Conservation (phyloP, 2,888 invertebrate genomes). For the Agrotis segetum region DNA sequence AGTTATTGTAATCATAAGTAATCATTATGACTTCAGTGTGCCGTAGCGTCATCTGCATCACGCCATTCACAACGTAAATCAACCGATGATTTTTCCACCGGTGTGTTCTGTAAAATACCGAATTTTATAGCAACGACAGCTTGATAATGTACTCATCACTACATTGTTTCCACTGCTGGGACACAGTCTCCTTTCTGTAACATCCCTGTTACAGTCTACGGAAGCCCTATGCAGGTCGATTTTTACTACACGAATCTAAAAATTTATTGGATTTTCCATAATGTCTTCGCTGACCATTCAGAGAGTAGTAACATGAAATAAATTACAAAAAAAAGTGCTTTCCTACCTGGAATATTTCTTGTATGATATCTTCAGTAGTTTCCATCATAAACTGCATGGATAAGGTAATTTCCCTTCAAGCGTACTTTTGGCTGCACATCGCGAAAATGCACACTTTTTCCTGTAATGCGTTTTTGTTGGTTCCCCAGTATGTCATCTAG, state of each 20-base stretch:
- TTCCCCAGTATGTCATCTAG: neutral
- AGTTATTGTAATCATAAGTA: neutral
- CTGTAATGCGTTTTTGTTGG: conserved; percentile 15
- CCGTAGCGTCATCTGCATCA: neutral
- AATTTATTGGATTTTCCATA: no score
- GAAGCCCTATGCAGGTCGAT: no score
- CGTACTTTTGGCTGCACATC: conserved; percentile 24
- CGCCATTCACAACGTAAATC: no score
- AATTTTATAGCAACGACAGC: no score
- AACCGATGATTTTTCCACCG: no score
- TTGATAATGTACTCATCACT: no score
- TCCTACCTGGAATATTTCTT: neutral
- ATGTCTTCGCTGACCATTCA: neutral
- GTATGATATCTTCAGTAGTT: conserved; percentile 7
- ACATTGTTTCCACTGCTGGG: no score
- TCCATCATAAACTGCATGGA: neutral
- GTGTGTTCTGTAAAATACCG: no score
- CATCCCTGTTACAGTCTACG: no score
- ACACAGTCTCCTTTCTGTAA: no score
- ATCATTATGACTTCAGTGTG: neutral
- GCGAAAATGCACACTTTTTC: conserved; percentile 34
- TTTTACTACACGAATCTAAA: no score
- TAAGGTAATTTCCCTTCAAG: conserved; percentile 21
- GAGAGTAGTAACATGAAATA: neutral
- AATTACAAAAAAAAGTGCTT: neutral